Base-by-base conservation (phyloP, 1,140 invertebrate genomes). In the Probaryconus sp. region DNA sequence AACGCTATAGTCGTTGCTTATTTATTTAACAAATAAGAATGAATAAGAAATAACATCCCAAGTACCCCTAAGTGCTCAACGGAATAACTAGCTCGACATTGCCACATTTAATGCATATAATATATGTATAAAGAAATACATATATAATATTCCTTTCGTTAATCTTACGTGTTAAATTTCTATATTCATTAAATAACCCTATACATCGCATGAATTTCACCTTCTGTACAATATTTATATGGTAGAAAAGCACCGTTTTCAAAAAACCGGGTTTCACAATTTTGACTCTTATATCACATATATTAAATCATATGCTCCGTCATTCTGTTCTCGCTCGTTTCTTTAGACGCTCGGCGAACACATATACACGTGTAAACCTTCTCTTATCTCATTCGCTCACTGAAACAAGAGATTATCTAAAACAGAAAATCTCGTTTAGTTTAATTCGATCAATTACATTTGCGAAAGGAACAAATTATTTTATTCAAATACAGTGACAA, bases 71-170 rank as follows among this genome's bases (percentile, higher is more conserved):
- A 83, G 76, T 84, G 78, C 69, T 81, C 75, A 58, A 79, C 79
- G 82, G 85, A 85, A 74, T 85, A 86, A 83, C 81, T 85, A 85
- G 81, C 77, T 85, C 79, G 80, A 83, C 81, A 82, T 85, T 82
- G 83, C 83, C 84, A 84, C 83, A 84, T 83, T 82, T 72, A 82
- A 58, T 83, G 80, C 76, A 78, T 79, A 78, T n/a, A n/a, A n/a
- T 51, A 76, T 83, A 81, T 79, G 75, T 71, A 80, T 70, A 76
- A 58, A 75, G 47, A 37, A 71, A 77, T 77, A 78, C 67, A 65
- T 71, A 70, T 40, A 60, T 64, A 67, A 76, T 50, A 77, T 48
- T 55, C 40, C 51, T 51, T 67, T 74, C 53, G 63, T 43, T 78
- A 74, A 48, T 76, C 64, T 71, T 68, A 78, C 30, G 76, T 42